Evolutionary conservation across 2,888 invertebrate species (phyloP).

Genomic region (Cataglyphis rosenhaueri): DNA sequence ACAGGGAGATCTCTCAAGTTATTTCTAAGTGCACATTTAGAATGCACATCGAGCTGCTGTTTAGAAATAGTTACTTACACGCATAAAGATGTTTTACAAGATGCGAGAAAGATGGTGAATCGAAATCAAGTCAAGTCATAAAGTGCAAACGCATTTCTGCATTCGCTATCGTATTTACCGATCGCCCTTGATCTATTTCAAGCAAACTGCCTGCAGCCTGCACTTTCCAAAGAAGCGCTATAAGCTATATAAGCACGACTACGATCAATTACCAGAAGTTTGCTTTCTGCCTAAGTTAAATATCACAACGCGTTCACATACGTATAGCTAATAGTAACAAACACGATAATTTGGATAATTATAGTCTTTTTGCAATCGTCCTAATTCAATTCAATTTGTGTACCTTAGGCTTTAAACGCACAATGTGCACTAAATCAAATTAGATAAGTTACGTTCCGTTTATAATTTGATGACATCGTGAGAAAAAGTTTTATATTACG

Average conservation of each 20-base stretch:
- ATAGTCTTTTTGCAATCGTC: not conserved
- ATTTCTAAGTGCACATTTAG: not conserved
- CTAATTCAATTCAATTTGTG: not conserved
- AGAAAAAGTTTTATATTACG: not conserved
- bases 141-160: slow-evolving; percentile 21
- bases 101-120: slow-evolving; percentile 8
- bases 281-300: slow-evolving; percentile 12
- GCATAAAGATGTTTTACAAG: not conserved
- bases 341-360: not conserved
- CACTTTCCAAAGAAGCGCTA: slow-evolving; percentile 31
- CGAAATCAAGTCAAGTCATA: slow-evolving; percentile 21
- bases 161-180: slow-evolving; percentile 25
- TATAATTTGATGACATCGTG: not conserved
- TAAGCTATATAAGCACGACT: not conserved
- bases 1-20: not conserved
- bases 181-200: slow-evolving; percentile 48
- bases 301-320: not conserved
- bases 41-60: not conserved
- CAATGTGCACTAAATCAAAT: not conserved
- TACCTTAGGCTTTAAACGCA: not conserved
- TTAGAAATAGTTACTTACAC: not conserved
- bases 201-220: slow-evolving; percentile 16
- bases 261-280: slow-evolving; percentile 14
- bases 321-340: slow-evolving; percentile 10
- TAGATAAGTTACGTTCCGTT: not conserved